Percentiles rank a stretch among this genome's conserved stretches.
Evolutionary conservation across 2,888 invertebrate species (phyloP).

Genomic region (Caenorhabditis sp.): DNA sequence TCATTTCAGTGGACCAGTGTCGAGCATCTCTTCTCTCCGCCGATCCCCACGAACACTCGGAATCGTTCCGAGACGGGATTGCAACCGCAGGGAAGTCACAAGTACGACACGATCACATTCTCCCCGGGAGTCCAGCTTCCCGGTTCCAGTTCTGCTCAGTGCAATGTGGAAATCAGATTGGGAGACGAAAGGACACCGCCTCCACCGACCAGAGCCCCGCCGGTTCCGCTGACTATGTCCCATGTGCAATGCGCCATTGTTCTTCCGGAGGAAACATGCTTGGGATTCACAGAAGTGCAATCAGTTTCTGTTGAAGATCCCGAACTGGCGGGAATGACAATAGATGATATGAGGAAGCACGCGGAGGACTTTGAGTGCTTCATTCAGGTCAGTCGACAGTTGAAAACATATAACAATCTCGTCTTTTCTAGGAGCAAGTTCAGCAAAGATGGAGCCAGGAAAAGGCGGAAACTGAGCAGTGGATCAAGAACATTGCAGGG

Average conservation of each 20-base stretch:
- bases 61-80: constrained; percentile 33
- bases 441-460: constrained; percentile 29
- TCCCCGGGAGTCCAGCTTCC: constrained; percentile 10
- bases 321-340: constrained; percentile 23
- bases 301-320: constrained; percentile 39
- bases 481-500: constrained; percentile 38
- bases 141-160: constrained; percentile 21
- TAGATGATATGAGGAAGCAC: constrained; percentile 38
- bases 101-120: constrained; percentile 46
- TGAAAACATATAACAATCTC: too few species aligned
- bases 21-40: constrained; percentile 44
- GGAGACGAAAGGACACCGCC: constrained; percentile 38
- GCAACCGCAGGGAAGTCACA: constrained; percentile 42
- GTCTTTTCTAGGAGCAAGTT: constrained; percentile 35
- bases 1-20: constrained; percentile 41
- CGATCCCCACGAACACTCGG: constrained; percentile 16
- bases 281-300: constrained; percentile 41
- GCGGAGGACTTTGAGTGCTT: constrained; percentile 44
- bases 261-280: not conserved
- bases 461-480: constrained; percentile 23
- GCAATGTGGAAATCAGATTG: constrained; percentile 39
- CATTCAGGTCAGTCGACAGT: constrained; percentile 36
- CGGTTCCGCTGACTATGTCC: constrained; percentile 29
- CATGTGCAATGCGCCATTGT: constrained; percentile 16
- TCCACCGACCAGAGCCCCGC: constrained; percentile 44